Conservation (phyloP, 2,113 vertebrate species). For the Ondatra zibethicus region DNA sequence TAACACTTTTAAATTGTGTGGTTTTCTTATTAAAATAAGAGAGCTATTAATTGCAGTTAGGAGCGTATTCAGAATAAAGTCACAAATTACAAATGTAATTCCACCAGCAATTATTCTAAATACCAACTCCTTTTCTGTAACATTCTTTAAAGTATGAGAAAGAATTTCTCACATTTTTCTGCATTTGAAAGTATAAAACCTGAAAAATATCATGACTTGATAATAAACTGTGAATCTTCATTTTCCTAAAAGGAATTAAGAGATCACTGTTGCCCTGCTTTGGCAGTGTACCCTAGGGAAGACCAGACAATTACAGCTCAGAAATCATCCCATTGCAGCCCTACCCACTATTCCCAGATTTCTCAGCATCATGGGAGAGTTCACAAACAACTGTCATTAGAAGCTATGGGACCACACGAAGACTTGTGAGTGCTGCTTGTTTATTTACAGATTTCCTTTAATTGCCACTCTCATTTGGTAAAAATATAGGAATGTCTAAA, state of each 20-base stretch:
- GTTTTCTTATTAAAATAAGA: slow-evolving; percentile 26
- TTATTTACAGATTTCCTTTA: slow-evolving; percentile 29
- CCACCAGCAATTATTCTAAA: slow-evolving; percentile 23
- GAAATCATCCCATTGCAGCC: background rate
- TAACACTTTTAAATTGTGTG: slow-evolving; percentile 72
- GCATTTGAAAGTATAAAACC: background rate
- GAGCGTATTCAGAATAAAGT: slow-evolving; percentile 69
- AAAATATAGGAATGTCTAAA: background rate
- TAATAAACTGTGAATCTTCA: background rate
- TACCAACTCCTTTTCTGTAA: background rate
- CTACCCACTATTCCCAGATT: background rate
- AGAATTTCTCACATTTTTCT: background rate
- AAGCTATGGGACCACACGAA: background rate
- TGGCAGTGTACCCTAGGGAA: too few relatives aligned
- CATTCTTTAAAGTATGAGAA: background rate
- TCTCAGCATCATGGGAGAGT: background rate
- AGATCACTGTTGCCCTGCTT: background rate
- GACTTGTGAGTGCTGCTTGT: background rate
- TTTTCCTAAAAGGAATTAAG: background rate
- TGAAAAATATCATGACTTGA: background rate
- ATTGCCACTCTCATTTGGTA: background rate
- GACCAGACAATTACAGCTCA: background rate
- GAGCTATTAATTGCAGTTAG: slow-evolving; percentile 58
- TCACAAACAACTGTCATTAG: background rate
- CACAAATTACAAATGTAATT: slow-evolving; percentile 57